Conservation (phyloP, 2,888 invertebrate genomes). For the Papilio gigon region DNA sequence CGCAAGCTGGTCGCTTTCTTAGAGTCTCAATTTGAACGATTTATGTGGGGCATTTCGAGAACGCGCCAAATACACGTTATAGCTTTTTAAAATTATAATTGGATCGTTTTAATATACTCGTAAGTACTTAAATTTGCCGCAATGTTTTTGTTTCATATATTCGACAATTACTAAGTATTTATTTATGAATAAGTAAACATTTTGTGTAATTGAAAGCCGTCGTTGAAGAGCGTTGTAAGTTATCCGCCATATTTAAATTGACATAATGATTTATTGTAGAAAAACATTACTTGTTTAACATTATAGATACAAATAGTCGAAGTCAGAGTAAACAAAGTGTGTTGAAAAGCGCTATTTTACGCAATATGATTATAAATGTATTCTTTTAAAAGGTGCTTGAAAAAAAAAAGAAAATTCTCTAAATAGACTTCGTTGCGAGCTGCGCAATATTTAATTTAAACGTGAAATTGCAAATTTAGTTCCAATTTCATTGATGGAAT, state of each 20-base stretch:
- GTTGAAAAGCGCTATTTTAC: no score
- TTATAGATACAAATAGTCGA: no score
- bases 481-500: background rate
- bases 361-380: no score
- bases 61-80: constrained; percentile 4
- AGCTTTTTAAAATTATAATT: constrained; percentile 19
- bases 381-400: no score
- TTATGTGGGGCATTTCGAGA: constrained; percentile 47
- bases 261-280: background rate
- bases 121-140: background rate
- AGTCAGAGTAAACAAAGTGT: no score
- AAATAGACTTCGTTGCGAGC: no score
- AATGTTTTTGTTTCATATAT: constrained; percentile 1
- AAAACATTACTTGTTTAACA: background rate
- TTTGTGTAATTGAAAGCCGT: background rate
- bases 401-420: no score
- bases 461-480: background rate
- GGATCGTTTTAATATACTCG: constrained; percentile 20
- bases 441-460: no score
- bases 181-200: constrained; percentile 4
- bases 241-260: background rate
- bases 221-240: background rate
- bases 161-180: background rate
- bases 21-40: constrained; percentile 57
- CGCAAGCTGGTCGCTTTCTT: constrained; percentile 54